Evolutionary conservation across 2,888 invertebrate genomes (phyloP).

Genomic region (Dysmachus trigonus): DNA sequence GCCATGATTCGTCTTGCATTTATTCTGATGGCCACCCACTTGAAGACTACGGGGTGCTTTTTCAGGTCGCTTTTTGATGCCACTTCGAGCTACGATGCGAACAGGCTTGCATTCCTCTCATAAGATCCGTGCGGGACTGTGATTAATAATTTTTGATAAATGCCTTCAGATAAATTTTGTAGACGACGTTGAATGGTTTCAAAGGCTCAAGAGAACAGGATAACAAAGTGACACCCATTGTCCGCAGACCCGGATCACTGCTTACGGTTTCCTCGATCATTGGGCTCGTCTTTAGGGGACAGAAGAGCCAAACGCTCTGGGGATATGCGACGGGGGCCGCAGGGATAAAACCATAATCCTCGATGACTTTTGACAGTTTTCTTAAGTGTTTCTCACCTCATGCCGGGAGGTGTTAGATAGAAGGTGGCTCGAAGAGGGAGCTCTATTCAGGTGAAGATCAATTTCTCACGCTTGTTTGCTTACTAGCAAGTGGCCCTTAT

Average conservation of each 20-base stretch:
- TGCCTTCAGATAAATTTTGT: conserved; percentile 47
- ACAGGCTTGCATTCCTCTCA: conserved; percentile 19
- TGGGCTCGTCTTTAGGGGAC: not conserved
- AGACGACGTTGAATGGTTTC: conserved; percentile 46
- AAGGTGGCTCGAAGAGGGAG: conserved; percentile 28
- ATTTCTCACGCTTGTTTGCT: conserved; percentile 44
- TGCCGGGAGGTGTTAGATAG: conserved; percentile 45
- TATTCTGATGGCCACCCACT: conserved; percentile 49
- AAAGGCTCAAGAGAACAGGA: conserved; percentile 47
- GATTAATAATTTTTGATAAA: conserved; percentile 50
- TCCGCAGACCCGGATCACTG: conserved; percentile 17
- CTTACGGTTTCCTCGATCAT: conserved; percentile 26
- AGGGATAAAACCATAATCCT: conserved; percentile 47
- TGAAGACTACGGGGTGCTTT: conserved; percentile 51
- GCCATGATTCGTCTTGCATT: not conserved
- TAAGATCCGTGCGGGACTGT: not conserved
- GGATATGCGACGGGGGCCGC: not conserved
- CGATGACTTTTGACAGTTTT: conserved; percentile 50
- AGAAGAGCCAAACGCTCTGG: not conserved
- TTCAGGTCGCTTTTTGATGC: conserved; percentile 45
- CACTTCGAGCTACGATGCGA: conserved; percentile 39
- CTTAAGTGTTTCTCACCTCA: conserved; percentile 47
- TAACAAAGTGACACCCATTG: conserved; percentile 47
- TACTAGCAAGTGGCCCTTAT: conserved; percentile 45
- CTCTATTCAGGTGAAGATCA: conserved; percentile 40